phyloP scores from a whole-genome alignment of 2,113 vertebrate species.

The Menura novaehollandiae region DNA sequence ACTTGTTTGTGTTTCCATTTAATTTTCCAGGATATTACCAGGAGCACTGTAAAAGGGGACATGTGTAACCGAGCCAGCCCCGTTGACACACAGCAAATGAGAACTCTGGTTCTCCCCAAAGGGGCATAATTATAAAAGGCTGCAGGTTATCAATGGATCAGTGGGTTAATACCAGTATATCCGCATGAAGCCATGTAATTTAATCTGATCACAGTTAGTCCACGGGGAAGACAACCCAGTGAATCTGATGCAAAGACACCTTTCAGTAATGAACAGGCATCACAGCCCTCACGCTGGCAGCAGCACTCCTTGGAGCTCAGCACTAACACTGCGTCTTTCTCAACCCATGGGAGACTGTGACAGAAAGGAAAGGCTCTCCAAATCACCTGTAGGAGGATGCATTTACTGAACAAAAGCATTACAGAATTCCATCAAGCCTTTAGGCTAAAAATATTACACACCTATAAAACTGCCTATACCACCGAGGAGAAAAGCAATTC shows the following conservation, averaged over 20 bases:
- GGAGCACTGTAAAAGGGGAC: not conserved
- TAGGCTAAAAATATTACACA: conserved; percentile 1
- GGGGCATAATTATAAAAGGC: not conserved
- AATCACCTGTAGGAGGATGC: not conserved
- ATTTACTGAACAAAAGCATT: not conserved
- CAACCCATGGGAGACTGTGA: not conserved
- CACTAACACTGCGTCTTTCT: not conserved
- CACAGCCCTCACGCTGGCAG: not conserved
- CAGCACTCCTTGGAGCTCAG: not conserved
- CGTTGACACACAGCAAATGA: not conserved
- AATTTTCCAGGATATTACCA: not conserved
- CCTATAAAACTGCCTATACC: not conserved
- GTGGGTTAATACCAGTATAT: not conserved
- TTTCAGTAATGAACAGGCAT: not conserved
- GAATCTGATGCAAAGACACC: not conserved
- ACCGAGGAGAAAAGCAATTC: not conserved
- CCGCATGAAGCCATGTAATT: not conserved
- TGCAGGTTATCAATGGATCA: not conserved
- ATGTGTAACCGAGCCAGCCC: not conserved
- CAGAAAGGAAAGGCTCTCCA: not conserved
- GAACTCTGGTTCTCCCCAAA: not conserved
- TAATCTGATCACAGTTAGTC: not conserved
- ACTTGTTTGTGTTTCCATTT: conserved; percentile 28
- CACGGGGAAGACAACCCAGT: not conserved
- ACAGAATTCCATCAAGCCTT: not conserved